These are phyloP conservation scores for Gambelia wislizenii DNA, from an alignment of 2,797 vertebrate species.

Conservation along the genomic window DNA sequence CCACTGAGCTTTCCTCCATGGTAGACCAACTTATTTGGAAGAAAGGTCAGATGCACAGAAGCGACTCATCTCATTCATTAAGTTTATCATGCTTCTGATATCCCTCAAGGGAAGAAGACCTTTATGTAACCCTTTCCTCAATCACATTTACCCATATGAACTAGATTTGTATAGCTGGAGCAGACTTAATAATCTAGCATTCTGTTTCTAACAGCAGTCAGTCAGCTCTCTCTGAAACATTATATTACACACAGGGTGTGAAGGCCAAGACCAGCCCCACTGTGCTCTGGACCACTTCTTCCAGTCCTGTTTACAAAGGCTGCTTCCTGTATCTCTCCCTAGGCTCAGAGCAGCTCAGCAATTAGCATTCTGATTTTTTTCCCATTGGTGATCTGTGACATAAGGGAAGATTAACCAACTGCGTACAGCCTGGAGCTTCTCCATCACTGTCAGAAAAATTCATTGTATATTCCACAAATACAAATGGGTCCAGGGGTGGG, in stretches of 20 bases:
- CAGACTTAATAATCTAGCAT: background rate
- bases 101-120: slow-evolving; percentile 18
- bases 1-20: slow-evolving; percentile 58
- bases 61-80: slow-evolving; percentile 29
- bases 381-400: background rate
- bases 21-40: slow-evolving; percentile 45
- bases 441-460: background rate
- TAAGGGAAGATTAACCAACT: background rate
- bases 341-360: background rate
- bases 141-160: slow-evolving; percentile 8
- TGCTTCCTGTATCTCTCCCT: background rate
- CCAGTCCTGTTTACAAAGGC: background rate
- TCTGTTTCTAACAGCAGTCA: background rate
- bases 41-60: slow-evolving; percentile 29
- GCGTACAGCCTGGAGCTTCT: background rate
- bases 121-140: background rate
- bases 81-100: background rate
- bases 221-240: background rate
- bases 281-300: background rate
- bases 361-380: background rate
- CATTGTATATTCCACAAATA: background rate
- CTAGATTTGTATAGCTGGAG: background rate
- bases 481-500: background rate
- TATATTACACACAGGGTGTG: background rate
- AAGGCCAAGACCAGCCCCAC: background rate